Base-by-base conservation (phyloP, 2,888 invertebrate species). In the Elaeidobius kamerunicus region DNA sequence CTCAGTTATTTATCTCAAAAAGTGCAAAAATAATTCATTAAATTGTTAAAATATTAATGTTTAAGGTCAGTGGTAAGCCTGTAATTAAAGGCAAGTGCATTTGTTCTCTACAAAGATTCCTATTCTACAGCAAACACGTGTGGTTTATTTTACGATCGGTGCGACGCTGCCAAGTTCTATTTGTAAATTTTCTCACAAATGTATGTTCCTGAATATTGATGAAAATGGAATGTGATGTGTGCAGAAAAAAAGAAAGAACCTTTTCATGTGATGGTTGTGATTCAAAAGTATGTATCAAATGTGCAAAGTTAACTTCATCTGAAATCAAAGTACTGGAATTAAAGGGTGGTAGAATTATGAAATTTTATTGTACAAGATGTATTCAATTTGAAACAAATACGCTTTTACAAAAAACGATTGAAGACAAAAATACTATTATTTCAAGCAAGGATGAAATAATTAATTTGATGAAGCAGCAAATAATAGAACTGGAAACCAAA, bases 361-460 rank as follows among this genome's bases (percentile, higher is more conserved):
- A n/a, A n/a, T n/a, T 36, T 16, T 36, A 15, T 17, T 16, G 36
- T 16, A 36, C 36, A 17, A 36, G 36, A 36, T 36, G 36, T 17
- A 36, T 17, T 17, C 36, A 36, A 36, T 36, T 36, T 36, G 36
- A 36, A 43, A 43, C 30, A 43, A 43, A 43, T 11, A 16, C 43
- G 30, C 16, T 43, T 30, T 15, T 43, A 17, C 43, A 43, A 43
- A 43, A 16, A 30, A 43, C 32, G 6, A 43, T 30, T 43, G 43
- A 43, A 7, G 43, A 43, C 28, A 43, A 43, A 30, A 43, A 43
- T 43, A 28, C 6, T 30, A 43, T 43, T 15, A 43, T 43, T 43
- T 30, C n/a, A 27, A 27, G 27, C 11, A 27, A 27, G 27, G 27
- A 27, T 27, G 27, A 27, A 27, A 27, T 27, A 7, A 30, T 43